A percentile compares a stretch with the other conserved stretches of the same genome.
phyloP scores from a whole-genome alignment of 2,888 invertebrate species.

The Lepas anatifera region DNA sequence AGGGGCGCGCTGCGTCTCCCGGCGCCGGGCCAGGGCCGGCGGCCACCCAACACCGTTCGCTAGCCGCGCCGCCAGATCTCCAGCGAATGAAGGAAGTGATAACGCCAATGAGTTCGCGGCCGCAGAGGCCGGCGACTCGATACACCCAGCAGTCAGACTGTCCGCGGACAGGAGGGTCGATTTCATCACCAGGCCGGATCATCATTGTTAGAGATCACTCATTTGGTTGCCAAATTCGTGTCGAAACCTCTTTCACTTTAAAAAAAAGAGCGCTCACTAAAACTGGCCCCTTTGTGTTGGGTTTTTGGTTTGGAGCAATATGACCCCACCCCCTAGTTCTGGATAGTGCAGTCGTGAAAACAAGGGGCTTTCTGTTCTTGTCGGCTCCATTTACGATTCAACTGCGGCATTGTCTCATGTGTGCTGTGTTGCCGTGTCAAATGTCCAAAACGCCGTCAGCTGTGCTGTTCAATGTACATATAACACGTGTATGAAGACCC shows the following conservation, averaged over 20 bases:
- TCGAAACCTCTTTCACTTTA: neutral
- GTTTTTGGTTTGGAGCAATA: neutral
- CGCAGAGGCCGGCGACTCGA: neutral
- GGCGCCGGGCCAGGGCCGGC: neutral
- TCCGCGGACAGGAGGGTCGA: neutral
- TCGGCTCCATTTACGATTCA: neutral
- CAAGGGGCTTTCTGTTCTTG: constrained; percentile 3
- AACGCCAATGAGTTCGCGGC: neutral
- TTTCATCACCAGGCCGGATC: neutral
- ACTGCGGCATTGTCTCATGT: constrained; percentile 6
- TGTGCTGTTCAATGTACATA: neutral
- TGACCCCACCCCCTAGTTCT: constrained; percentile 4
- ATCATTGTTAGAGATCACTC: neutral
- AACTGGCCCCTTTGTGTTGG: neutral
- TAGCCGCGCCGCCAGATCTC: neutral
- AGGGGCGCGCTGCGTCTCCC: neutral
- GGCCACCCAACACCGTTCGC: neutral
- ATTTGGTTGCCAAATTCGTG: neutral
- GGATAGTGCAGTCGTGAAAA: neutral
- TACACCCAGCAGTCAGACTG: neutral
- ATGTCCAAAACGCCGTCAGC: neutral
- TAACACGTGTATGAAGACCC: neutral
- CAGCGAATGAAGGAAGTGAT: neutral
- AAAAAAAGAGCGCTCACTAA: neutral
- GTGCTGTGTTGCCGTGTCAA: constrained; percentile 1